phyloP scores from a whole-genome alignment of 2,888 invertebrate species.

The Lissonota sp. region DNA sequence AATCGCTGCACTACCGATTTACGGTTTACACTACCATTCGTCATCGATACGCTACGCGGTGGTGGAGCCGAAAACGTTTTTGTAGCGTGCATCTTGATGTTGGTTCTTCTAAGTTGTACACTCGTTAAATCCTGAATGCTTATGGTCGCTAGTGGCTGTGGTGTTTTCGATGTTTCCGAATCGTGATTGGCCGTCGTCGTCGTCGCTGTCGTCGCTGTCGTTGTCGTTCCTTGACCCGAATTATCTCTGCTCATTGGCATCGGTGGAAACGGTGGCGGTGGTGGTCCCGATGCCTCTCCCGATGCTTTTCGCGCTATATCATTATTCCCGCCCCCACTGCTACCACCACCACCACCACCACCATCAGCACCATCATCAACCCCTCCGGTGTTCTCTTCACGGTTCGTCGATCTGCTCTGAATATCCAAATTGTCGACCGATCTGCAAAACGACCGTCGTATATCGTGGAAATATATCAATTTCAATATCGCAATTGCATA shows the following conservation, averaged over 20 bases:
- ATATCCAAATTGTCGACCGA: constrained; percentile 83
- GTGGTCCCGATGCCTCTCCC: constrained; percentile 82
- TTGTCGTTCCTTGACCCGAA: neutral
- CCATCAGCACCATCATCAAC: neutral
- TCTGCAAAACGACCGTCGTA: constrained; percentile 66
- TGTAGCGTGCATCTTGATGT: constrained; percentile 88
- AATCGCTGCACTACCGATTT: too few relatives aligned
- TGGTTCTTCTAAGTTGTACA: constrained; percentile 91
- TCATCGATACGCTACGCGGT: constrained; percentile 90
- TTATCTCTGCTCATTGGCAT: constrained; percentile 66
- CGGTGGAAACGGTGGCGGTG: constrained; percentile 84
- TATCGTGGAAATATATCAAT: constrained; percentile 4
- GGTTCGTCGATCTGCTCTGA: constrained; percentile 72
- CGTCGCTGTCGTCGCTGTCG: constrained; percentile 13
- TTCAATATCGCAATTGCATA: neutral
- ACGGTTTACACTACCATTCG: constrained; percentile 77
- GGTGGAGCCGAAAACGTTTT: constrained; percentile 94
- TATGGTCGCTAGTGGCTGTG: constrained; percentile 93
- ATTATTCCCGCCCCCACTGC: too few relatives aligned
- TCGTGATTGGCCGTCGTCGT: constrained; percentile 75
- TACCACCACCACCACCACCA: too few relatives aligned
- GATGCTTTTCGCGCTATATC: constrained; percentile 29
- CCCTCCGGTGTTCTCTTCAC: constrained; percentile 59
- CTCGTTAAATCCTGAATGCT: constrained; percentile 94
- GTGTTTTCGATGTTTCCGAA: constrained; percentile 84